Evolutionary conservation across 2,888 invertebrate genomes (phyloP).

Genomic region (Neoitamus cyanurus): DNA sequence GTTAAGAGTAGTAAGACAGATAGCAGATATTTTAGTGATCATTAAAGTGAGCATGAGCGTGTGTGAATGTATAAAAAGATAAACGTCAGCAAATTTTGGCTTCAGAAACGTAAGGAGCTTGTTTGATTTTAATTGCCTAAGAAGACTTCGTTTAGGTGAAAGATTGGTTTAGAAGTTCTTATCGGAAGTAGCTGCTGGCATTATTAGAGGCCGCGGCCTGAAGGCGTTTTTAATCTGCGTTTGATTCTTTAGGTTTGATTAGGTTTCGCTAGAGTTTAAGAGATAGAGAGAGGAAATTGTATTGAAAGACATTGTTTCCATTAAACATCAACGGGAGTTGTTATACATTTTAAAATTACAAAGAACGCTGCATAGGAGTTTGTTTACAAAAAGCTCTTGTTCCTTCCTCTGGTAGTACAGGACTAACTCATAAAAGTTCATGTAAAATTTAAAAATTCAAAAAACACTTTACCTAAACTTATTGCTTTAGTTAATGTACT

Average conservation of each 20-base stretch:
- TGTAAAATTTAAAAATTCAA: constrained; percentile 65
- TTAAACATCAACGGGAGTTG: constrained; percentile 11
- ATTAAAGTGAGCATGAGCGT: constrained; percentile 66
- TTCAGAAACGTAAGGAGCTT: constrained; percentile 19
- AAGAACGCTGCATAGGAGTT: constrained; percentile 30
- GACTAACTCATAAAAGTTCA: constrained; percentile 29
- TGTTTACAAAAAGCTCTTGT: constrained; percentile 40
- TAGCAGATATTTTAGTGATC: constrained; percentile 48
- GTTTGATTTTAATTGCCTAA: constrained; percentile 17
- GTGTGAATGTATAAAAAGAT: constrained; percentile 64
- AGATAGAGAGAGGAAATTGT: constrained; percentile 14
- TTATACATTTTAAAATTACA: constrained; percentile 6
- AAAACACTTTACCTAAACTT: constrained; percentile 26
- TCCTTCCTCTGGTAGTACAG: constrained; percentile 28
- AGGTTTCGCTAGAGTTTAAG: constrained; percentile 7
- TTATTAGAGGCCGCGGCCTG: constrained; percentile 17
- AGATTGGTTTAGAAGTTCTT: background rate
- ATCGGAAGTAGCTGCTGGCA: constrained; percentile 15
- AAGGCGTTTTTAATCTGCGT: background rate
- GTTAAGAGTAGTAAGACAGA: constrained; percentile 54
- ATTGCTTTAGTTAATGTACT: constrained; percentile 19
- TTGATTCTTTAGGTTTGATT: constrained; percentile 6
- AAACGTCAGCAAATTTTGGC: constrained; percentile 34
- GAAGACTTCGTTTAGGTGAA: constrained; percentile 8
- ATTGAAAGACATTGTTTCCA: constrained; percentile 13